These are phyloP conservation scores for Cabera pusaria DNA, from an alignment of 2,888 invertebrate species.

Conservation along the genomic window DNA sequence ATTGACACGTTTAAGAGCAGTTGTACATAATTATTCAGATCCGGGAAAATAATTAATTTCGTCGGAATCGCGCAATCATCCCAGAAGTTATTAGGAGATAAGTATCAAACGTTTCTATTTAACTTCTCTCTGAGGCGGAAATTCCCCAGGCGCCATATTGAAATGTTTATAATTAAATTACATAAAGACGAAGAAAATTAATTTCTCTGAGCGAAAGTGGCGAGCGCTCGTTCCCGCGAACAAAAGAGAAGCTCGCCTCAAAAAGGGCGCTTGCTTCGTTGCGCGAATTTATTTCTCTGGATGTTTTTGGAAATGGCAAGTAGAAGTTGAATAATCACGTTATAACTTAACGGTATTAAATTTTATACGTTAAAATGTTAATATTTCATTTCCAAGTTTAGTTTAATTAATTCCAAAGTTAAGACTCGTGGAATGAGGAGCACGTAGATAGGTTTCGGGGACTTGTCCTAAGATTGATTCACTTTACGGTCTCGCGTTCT, in stretches of 20 bases:
- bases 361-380: conserved; percentile 83
- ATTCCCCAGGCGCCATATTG: conserved; percentile 82
- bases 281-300: conserved; percentile 78
- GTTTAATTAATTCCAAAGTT: conserved; percentile 82
- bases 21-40: conserved; percentile 32
- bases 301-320: conserved; percentile 79
- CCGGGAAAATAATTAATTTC: conserved; percentile 66
- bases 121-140: conserved; percentile 78
- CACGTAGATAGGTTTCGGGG: conserved; percentile 40
- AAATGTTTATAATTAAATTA: conserved; percentile 84
- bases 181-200: conserved; percentile 84
- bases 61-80: conserved; percentile 74
- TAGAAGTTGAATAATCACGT: conserved; percentile 81
- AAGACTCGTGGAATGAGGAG: conserved; percentile 50
- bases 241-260: conserved; percentile 70
- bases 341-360: conserved; percentile 82
- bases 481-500: no score
- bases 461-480: conserved; percentile 54
- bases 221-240: conserved; percentile 55
- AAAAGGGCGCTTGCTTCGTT: conserved; percentile 68
- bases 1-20: conserved; percentile 17
- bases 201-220: conserved; percentile 80
- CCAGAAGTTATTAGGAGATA: conserved; percentile 81
- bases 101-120: conserved; percentile 83
- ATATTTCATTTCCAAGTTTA: conserved; percentile 84